Evolutionary conservation across 1,140 invertebrate genomes (phyloP).

Genomic region (Copidosoma floridanum): DNA sequence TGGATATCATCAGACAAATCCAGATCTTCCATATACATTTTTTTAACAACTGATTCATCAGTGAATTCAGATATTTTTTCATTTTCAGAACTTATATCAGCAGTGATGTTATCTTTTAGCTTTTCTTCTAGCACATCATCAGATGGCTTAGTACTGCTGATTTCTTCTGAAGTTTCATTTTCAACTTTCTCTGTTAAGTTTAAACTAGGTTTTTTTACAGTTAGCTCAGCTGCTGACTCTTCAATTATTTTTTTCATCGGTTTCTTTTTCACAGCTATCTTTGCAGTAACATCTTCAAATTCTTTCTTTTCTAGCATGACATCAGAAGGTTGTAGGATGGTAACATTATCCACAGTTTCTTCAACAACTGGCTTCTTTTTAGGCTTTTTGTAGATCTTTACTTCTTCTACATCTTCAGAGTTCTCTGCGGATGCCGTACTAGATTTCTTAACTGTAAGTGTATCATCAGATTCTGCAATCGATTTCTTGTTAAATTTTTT

Average conservation of each 20-base stretch:
- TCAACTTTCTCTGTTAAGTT: conserved; percentile 40
- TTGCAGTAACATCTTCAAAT: conserved; percentile 38
- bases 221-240: conserved; percentile 51
- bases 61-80: no score
- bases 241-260: conserved; percentile 48
- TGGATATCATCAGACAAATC: conserved; percentile 27
- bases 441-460: conserved; percentile 37
- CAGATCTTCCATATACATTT: no score
- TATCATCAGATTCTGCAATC: conserved; percentile 37
- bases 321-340: conserved; percentile 29
- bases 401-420: conserved; percentile 35
- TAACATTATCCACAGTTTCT: conserved; percentile 40
- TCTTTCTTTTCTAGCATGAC: conserved; percentile 33
- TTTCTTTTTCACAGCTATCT: conserved; percentile 30
- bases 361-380: conserved; percentile 34
- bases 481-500: conserved; percentile 34
- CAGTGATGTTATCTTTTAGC: no score
- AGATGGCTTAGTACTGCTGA: no score
- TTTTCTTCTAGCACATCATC: no score
- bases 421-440: conserved; percentile 31
- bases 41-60: no score
- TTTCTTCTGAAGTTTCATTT: conserved; percentile 35
- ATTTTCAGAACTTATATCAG: no score
- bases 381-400: conserved; percentile 33
- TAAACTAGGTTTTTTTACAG: conserved; percentile 44